Percentiles rank a stretch among this genome's conserved stretches.
phyloP scores from a whole-genome alignment of 1,140 invertebrate genomes.

The Bombus terrestris region DNA sequence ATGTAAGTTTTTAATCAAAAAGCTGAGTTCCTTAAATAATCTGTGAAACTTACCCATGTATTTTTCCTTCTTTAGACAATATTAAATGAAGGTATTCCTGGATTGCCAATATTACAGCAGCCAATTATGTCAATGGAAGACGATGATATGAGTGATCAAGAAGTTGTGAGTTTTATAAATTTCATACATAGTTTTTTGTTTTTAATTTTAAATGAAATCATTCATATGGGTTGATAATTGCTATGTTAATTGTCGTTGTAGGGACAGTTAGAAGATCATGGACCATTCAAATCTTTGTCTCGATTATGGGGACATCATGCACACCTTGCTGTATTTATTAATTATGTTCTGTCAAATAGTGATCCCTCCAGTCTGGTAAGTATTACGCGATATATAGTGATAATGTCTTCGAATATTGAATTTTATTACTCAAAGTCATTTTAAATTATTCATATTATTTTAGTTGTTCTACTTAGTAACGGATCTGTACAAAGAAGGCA shows the following conservation, averaged over 20 bases:
- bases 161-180: constrained; percentile 84
- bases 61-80: constrained; percentile 40
- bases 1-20: constrained; percentile 67
- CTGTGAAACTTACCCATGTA: neutral
- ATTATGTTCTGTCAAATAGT: constrained; percentile 93
- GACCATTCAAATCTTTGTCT: constrained; percentile 90
- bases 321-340: constrained; percentile 94
- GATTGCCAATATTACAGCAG: constrained; percentile 84
- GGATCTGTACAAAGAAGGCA: constrained; percentile 92
- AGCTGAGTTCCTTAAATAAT: neutral
- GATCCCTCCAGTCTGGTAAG: constrained; percentile 91
- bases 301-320: constrained; percentile 89
- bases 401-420: neutral
- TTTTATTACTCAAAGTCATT: constrained; percentile 31
- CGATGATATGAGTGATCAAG: constrained; percentile 94
- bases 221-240: constrained; percentile 41
- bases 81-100: constrained; percentile 73
- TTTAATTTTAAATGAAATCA: constrained; percentile 5
- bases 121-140: constrained; percentile 97
- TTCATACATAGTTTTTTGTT: constrained; percentile 28
- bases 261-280: constrained; percentile 89
- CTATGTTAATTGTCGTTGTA: constrained; percentile 70
- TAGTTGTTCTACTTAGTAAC: constrained; percentile 95
- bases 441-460: constrained; percentile 73
- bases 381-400: neutral